Evolutionary conservation across 1,140 invertebrate species (phyloP), one percentile per base, ranked within the genome.

Genomic region (Proctacanthus coquilletti): DNA sequence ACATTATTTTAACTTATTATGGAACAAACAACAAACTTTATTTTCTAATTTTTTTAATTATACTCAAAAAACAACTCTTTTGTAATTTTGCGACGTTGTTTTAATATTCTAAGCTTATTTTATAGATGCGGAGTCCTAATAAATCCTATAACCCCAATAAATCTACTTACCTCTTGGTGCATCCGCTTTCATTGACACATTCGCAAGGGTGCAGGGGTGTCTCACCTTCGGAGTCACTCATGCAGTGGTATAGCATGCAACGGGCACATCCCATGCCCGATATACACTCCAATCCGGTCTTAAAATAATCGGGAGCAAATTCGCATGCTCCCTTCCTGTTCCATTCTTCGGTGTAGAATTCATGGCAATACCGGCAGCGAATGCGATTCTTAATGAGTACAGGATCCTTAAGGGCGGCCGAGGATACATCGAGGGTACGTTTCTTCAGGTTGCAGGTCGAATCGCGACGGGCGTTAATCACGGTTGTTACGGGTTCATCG

Each of bases 221-320:
- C 40, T 83, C 79, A n/a, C 75, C 74, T 52, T 89, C 84, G 2
- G 76, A 69, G 58, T 92, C 87, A 27, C 80, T 75, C 72, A 88
- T 81, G 55, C 88, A 93, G 64, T 93, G 88, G 64, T 93, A 94
- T 45, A 92, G 69, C 72, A 93, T 77, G 49, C 85, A 84, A 56
- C 83, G 71, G 18, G 85, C 84, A 54, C 83, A 84, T 11, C 75
- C 73, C 41, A 94, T 77, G 57, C 88, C 92, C 14, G 84, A 78
- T 19, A 89, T 71, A 40, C 68, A 71, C 51, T 89, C 79, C 43
- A 94, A 84, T 47, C 80, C 80, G 15, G 75, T 70, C 43, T 72
- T 74, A 47, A 84, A 75, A 42, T 72, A 74, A 66, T 94, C 88
- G 1, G 89, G 88, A 3, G 85, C 86, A 56, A 79, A 86, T 52